phyloP scores from a whole-genome alignment of 92 coral and sea anemone genomes.

The Desmophyllum pertusum region DNA sequence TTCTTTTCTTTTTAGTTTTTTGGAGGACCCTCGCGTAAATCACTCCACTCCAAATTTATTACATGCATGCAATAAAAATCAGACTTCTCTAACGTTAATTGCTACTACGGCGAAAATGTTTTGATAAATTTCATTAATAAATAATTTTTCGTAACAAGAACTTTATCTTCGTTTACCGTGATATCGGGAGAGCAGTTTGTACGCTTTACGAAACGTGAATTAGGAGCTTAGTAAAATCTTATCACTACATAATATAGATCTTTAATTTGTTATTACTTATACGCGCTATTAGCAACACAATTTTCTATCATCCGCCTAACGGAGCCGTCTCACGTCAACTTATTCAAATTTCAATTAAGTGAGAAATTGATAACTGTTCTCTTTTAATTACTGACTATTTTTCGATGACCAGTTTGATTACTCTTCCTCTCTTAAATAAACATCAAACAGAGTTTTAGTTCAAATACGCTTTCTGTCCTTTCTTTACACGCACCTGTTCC shows the following conservation, averaged over 20 bases:
- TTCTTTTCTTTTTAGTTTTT: too few species aligned
- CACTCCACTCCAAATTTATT: too few species aligned
- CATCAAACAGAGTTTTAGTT: neutral
- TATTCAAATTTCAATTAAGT: neutral
- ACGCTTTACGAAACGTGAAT: neutral
- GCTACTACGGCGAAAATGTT: neutral
- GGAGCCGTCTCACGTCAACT: too few species aligned
- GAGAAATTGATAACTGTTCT: neutral
- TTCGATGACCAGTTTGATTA: neutral
- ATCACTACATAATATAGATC: neutral
- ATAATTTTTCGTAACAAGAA: too few species aligned
- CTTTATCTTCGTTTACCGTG: neutral
- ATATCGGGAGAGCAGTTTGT: neutral
- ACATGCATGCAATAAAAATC: too few species aligned
- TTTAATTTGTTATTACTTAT: too few species aligned
- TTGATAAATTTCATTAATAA: too few species aligned
- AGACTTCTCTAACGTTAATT: neutral
- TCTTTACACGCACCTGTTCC: conserved; percentile 5
- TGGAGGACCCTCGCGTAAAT: too few species aligned
- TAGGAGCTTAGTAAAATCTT: neutral
- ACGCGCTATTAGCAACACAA: too few species aligned
- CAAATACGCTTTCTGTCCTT: neutral
- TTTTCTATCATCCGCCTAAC: neutral
- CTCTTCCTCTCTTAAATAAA: neutral
- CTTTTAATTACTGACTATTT: neutral